A percentile compares a stretch with the other conserved stretches of the same genome.
phyloP scores from a whole-genome alignment of 2,888 invertebrate species.

The Sussaba pulchella region DNA sequence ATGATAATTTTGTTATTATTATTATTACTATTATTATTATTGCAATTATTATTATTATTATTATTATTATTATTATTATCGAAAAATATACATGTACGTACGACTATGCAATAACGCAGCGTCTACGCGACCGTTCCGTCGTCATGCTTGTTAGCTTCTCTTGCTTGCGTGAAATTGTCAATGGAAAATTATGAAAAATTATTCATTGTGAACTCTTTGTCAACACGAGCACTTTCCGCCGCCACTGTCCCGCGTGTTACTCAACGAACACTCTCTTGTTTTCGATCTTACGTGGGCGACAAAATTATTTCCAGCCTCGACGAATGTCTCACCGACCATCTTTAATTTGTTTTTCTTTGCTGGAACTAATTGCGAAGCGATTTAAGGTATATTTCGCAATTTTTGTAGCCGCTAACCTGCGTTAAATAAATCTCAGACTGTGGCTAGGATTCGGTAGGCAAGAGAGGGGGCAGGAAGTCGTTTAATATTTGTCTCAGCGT shows the following conservation, averaged over 20 bases:
- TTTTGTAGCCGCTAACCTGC: not conserved
- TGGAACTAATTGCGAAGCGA: conserved; percentile 64
- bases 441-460: not conserved
- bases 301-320: conserved; percentile 11
- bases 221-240: not conserved
- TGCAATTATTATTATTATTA: conserved; percentile 5
- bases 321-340: conserved; percentile 17
- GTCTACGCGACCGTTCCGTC: conserved; percentile 46
- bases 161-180: conserved; percentile 49
- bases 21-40: too few relatives aligned
- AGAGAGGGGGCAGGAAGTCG: conserved; percentile 50
- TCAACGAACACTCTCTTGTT: conserved; percentile 46
- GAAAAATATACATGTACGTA: not conserved
- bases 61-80: conserved; percentile 1
- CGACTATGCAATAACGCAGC: conserved; percentile 6
- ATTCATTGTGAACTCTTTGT: conserved; percentile 33
- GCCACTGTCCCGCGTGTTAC: not conserved
- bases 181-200: conserved; percentile 39
- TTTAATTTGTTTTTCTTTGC: conserved; percentile 45
- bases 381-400: conserved; percentile 39
- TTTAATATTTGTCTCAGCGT: conserved; percentile 56
- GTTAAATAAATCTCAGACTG: conserved; percentile 4
- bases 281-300: conserved; percentile 32
- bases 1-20: too few relatives aligned
- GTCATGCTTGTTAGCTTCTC: conserved; percentile 59